Base-by-base conservation (phyloP, 2,113 vertebrate genomes). In the Oreotragus oreotragus region DNA sequence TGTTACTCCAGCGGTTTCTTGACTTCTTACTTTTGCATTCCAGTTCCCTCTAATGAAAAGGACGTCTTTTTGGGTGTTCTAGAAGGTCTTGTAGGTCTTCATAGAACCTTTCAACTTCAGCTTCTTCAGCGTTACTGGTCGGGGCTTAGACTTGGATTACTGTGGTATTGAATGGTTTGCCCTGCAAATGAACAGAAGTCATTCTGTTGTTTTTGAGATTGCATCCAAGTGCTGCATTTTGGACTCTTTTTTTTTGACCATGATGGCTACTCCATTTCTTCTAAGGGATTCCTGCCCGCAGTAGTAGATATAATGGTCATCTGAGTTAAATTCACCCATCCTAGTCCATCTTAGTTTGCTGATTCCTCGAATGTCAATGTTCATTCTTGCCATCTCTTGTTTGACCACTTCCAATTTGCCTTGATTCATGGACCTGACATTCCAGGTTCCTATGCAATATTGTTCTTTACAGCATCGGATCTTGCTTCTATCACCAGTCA, bases 341-440 rank as follows among this genome's bases (percentile, higher is more conserved):
- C 16, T 1, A 66, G 64, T 36, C 62, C 64, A 36, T 66, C 7
- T 7, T 66, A 19, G 33, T n/a, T 66, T 0, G 0, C 16, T 5
- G 33, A 19, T n/a, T 66, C 64, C 16, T 66, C n/a, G 8, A 66
- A 66, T 36, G 64, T 66, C 64, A 17, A 2, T 19, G 64, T 66
- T 66, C 64, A 66, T 16, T 10, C 64, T 36, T 36, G 64, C 17
- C 17, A 36, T 66, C 64, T 66, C 62, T 9, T 66, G 33, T 66
- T 66, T 66, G 33, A 66, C 64, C 33, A 36, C 4, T 36, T 66
- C 64, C 17, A 66, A 21, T 66, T 66, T 21, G 64, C 64, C 33
- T n/a, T 66, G 17, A 66, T 66, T 66, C 33, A 5, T 36, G 64
- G 64, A 66, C 17, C 64, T 66, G 33, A 66, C 33, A 5, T 66